Conservation (phyloP, 2,888 invertebrate species). For the Ornithoptera alexandrae region DNA sequence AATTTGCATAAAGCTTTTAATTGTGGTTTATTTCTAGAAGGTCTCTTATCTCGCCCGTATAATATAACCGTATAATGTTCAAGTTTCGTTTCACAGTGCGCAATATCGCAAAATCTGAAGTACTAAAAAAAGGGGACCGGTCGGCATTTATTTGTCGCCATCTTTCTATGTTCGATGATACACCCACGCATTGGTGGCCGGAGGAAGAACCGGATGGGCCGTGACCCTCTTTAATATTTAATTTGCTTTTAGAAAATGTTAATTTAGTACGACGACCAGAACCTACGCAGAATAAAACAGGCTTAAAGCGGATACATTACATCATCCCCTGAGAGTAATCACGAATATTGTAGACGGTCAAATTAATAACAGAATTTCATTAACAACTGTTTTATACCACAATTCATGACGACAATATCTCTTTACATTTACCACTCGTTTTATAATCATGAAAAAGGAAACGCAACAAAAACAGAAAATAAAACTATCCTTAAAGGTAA, state of each 20-base stretch:
- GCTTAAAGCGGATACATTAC: neutral
- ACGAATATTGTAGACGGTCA: neutral
- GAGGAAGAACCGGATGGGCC: neutral
- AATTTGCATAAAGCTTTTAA: constrained; percentile 2
- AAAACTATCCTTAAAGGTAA: too few relatives aligned
- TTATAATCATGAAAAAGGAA: too few relatives aligned
- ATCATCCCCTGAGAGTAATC: neutral
- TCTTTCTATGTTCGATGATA: neutral
- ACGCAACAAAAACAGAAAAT: too few relatives aligned
- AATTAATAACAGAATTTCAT: neutral
- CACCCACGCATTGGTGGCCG: neutral
- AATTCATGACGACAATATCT: too few relatives aligned
- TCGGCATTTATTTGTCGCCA: neutral
- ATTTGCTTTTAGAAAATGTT: constrained; percentile 25
- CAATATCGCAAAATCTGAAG: neutral
- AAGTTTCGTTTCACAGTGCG: neutral
- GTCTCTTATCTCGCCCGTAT: neutral
- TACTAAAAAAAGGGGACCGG: neutral
- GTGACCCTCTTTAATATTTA: constrained; percentile 20
- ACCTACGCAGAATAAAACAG: constrained; percentile 3
- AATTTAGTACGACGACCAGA: neutral
- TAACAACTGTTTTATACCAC: too few relatives aligned
- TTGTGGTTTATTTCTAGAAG: neutral
- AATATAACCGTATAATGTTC: neutral
- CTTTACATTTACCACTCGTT: too few relatives aligned